Conservation (phyloP, 2,113 vertebrate species). For the Amphiprion ocellaris region DNA sequence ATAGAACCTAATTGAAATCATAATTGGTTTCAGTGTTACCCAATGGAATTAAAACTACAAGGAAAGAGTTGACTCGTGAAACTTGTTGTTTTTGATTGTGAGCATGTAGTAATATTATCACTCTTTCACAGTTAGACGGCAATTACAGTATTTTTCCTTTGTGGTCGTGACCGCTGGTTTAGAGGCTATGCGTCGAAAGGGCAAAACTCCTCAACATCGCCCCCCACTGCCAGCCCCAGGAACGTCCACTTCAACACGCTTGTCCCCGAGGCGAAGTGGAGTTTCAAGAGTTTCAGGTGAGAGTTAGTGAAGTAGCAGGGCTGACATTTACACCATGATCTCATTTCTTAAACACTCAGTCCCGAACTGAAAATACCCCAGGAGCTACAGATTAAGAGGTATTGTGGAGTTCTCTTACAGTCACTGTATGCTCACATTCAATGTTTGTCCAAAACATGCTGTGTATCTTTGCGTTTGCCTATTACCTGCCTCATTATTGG, state of each 20-base stretch:
- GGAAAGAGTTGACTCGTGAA: no score
- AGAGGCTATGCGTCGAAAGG: conserved; percentile 73
- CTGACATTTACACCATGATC: neutral
- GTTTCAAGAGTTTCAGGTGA: conserved; percentile 54
- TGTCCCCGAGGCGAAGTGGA: conserved; percentile 39
- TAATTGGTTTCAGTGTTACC: no score
- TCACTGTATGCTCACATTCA: no score
- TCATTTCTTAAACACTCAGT: no score
- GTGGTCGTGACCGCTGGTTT: neutral
- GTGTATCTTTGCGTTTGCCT: no score
- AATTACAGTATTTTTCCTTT: neutral
- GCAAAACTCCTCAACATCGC: conserved; percentile 65
- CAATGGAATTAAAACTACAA: no score
- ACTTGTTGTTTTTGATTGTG: neutral
- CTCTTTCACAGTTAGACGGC: neutral
- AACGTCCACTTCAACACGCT: neutral
- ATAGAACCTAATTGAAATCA: no score
- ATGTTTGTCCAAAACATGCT: no score
- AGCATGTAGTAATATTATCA: neutral
- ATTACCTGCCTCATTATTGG: no score
- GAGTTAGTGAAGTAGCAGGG: neutral
- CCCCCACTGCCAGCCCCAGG: conserved; percentile 4
- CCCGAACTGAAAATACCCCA: no score
- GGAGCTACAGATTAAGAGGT: no score
- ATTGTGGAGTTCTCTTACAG: no score